Conservation (phyloP, 2,888 invertebrate species). For the Strigamia transsilvanica region DNA sequence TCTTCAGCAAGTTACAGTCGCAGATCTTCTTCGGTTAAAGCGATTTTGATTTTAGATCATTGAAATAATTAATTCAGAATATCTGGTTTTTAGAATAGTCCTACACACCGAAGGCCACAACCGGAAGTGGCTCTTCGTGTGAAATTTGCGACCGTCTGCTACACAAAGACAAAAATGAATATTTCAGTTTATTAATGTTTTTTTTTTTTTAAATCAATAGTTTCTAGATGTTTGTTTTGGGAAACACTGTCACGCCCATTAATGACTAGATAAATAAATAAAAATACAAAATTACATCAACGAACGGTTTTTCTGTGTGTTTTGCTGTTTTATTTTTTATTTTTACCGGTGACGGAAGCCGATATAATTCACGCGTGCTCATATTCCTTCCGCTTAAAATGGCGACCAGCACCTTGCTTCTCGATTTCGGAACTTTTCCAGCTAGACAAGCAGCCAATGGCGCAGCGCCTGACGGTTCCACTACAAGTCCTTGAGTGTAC, state of each 20-base stretch:
- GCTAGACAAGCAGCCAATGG: neutral
- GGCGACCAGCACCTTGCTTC: neutral
- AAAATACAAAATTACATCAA: neutral
- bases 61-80: too few species aligned
- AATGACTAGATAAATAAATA: neutral
- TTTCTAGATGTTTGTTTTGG: neutral
- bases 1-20: too few species aligned
- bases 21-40: too few species aligned
- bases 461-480: neutral
- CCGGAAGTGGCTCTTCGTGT: too few species aligned
- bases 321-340: neutral
- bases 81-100: too few species aligned
- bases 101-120: too few species aligned
- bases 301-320: neutral
- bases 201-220: too few species aligned
- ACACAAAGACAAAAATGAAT: too few species aligned
- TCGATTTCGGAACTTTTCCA: neutral
- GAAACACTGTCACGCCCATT: conserved; percentile 7
- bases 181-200: too few species aligned
- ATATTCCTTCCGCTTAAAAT: neutral
- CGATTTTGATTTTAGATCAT: too few species aligned
- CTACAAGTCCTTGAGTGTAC: neutral
- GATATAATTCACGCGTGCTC: conserved; percentile 1
- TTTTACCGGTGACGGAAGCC: neutral
- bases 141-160: too few species aligned